Conservation (phyloP, 2,113 vertebrate species). For the Myanophis thanlyinensis region DNA sequence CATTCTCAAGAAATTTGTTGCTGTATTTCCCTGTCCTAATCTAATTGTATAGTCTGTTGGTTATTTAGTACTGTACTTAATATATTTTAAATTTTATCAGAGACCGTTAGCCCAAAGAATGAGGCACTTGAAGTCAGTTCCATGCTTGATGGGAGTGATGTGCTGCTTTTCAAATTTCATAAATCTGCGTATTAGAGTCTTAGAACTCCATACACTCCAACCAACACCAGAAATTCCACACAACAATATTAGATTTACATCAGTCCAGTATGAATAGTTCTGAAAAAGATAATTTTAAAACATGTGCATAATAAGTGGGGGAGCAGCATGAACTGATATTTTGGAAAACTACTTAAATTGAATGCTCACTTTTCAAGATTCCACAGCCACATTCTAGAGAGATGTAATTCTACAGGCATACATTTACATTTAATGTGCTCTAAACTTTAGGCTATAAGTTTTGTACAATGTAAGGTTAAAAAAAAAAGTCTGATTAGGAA, state of each 20-base stretch:
- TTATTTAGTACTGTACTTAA: not conserved
- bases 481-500: not conserved
- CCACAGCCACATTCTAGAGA: not conserved
- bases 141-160: not conserved
- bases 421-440: rapidly evolving
- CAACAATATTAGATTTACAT: not conserved
- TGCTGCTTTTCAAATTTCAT: not conserved
- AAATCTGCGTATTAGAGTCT: not conserved
- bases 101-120: not conserved
- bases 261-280: not conserved
- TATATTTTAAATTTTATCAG: not conserved
- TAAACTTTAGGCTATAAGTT: not conserved
- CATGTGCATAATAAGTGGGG: not conserved
- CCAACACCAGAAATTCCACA: not conserved
- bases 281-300: not conserved
- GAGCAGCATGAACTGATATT: not conserved
- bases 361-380: not conserved
- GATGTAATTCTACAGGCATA: not conserved
- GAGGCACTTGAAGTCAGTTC: not conserved
- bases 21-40: not conserved
- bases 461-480: constrained; percentile 28
- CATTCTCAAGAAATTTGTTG: not conserved
- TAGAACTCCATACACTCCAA: not conserved
- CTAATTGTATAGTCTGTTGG: not conserved
- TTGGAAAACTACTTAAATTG: not conserved